Conservation (phyloP, 2,888 invertebrate species). For the Phalera bucephala region DNA sequence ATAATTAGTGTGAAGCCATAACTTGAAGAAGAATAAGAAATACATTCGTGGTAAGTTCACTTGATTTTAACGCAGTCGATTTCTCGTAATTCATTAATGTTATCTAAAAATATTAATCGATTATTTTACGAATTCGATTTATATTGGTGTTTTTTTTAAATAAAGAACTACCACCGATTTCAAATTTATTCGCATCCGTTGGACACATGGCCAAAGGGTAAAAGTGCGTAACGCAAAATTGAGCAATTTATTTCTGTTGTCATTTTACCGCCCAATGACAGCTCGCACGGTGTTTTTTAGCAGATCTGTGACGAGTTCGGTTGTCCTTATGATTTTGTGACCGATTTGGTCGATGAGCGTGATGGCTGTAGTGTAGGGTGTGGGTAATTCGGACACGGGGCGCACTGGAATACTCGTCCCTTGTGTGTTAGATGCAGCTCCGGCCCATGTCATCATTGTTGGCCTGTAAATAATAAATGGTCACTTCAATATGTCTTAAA, state of each 20-base stretch:
- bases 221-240: slow-evolving; percentile 1
- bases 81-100: too few species aligned
- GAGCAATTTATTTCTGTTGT: neutral
- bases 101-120: neutral
- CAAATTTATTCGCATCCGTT: too few species aligned
- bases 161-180: too few species aligned
- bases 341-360: slow-evolving; percentile 77
- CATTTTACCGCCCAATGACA: slow-evolving; percentile 58
- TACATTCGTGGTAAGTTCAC: too few species aligned
- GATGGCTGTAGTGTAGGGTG: slow-evolving; percentile 64
- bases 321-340: slow-evolving; percentile 74
- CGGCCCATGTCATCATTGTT: slow-evolving; percentile 51
- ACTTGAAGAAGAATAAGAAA: too few species aligned
- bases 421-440: slow-evolving; percentile 46
- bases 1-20: too few species aligned
- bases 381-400: slow-evolving; percentile 46
- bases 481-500: too few species aligned
- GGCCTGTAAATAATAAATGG: slow-evolving; percentile 58
- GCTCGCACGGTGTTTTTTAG: slow-evolving; percentile 73
- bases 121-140: too few species aligned
- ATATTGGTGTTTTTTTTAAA: too few species aligned
- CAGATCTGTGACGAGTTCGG: slow-evolving; percentile 72
- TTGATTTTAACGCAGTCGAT: too few species aligned
- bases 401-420: slow-evolving; percentile 61
- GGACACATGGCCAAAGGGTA: neutral